These are phyloP conservation scores for Antennarius maculatus DNA, from an alignment of 2,797 vertebrate genomes.

Conservation along the genomic window DNA sequence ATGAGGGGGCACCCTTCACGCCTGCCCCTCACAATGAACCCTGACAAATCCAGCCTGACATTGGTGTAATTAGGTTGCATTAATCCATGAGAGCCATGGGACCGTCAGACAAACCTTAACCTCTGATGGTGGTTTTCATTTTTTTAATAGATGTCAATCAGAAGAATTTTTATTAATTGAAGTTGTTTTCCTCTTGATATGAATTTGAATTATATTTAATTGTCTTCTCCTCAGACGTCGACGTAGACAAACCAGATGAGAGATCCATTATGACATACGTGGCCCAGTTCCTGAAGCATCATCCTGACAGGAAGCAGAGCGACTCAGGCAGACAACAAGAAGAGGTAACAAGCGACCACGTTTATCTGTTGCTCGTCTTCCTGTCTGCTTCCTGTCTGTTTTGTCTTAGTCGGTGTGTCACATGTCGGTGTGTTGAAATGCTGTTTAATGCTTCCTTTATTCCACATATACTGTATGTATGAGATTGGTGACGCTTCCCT, in stretches of 20 bases:
- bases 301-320: slow-evolving; percentile 82
- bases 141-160: slow-evolving; percentile 19
- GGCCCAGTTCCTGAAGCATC: slow-evolving; percentile 94
- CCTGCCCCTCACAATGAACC: slow-evolving; percentile 74
- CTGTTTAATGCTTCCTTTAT: slow-evolving; percentile 19
- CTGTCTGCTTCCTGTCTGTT: slow-evolving; percentile 34
- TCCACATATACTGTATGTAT: not conserved
- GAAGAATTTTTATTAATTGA: not conserved
- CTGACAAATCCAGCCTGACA: slow-evolving; percentile 81
- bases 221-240: slow-evolving; percentile 86
- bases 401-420: slow-evolving; percentile 31
- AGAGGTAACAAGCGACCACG: slow-evolving; percentile 82
- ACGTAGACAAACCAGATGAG: slow-evolving; percentile 98
- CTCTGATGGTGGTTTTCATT: slow-evolving; percentile 42
- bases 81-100: slow-evolving; percentile 62
- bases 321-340: slow-evolving; percentile 77
- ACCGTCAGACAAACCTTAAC: slow-evolving; percentile 45
- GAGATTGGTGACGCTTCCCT: too few species aligned
- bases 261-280: slow-evolving; percentile 99
- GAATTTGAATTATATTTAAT: slow-evolving; percentile 11
- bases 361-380: slow-evolving; percentile 27
- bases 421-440: not conserved
- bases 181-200: too few species aligned
- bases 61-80: slow-evolving; percentile 75
- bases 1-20: slow-evolving; percentile 52